These are phyloP conservation scores for Microdon myrmicae DNA, from an alignment of 2,888 invertebrate genomes.

Conservation along the genomic window DNA sequence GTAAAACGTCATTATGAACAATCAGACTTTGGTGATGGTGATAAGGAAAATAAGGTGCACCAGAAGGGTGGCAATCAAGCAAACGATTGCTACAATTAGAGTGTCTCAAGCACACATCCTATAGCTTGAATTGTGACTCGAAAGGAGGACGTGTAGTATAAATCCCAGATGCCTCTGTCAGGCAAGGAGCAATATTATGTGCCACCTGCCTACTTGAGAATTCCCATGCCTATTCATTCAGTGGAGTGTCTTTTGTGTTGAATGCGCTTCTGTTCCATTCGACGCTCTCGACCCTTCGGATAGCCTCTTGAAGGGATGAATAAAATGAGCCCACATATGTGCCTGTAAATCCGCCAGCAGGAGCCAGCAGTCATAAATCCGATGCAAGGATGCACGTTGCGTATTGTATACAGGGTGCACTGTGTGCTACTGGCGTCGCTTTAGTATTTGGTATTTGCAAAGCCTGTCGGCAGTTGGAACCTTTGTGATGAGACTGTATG, in stretches of 20 bases:
- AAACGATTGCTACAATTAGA: slow-evolving; percentile 52
- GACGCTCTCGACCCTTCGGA: slow-evolving; percentile 28
- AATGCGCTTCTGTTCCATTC: slow-evolving; percentile 37
- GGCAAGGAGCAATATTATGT: slow-evolving; percentile 27
- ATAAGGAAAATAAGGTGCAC: slow-evolving; percentile 9
- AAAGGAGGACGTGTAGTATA: slow-evolving; percentile 35
- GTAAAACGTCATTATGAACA: neutral
- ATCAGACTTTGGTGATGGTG: neutral
- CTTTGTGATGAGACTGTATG: slow-evolving; percentile 5
- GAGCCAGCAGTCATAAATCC: slow-evolving; percentile 39
- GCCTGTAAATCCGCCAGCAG: slow-evolving; percentile 37
- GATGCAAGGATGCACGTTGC: slow-evolving; percentile 13
- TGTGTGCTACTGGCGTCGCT: slow-evolving; percentile 9
- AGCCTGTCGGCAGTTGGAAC: slow-evolving; percentile 10
- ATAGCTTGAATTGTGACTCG: slow-evolving; percentile 30
- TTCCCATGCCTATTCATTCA: slow-evolving; percentile 28
- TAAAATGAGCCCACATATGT: slow-evolving; percentile 35
- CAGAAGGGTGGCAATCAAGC: slow-evolving; percentile 42
- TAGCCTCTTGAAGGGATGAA: slow-evolving; percentile 36
- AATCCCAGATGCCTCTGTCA: too few species aligned
- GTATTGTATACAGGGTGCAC: slow-evolving; percentile 7
- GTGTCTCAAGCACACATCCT: slow-evolving; percentile 50
- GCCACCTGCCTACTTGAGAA: slow-evolving; percentile 45
- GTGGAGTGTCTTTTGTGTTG: slow-evolving; percentile 34
- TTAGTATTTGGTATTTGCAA: slow-evolving; percentile 6